Evolutionary conservation across 2,888 invertebrate genomes (phyloP).

Genomic region (Eurytoma adleriae): DNA sequence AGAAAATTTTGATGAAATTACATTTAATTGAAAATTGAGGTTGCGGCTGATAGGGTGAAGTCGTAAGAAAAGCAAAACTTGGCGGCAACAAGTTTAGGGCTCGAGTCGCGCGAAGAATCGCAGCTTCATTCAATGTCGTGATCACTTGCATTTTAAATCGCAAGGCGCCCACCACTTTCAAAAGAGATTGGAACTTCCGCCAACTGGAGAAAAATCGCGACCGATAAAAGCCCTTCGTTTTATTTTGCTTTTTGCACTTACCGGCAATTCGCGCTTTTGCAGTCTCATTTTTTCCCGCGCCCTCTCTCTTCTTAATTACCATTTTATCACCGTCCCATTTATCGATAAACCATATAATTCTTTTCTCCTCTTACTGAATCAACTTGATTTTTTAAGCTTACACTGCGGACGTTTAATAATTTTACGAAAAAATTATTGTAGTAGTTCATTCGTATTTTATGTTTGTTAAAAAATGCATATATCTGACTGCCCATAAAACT

Average conservation of each 20-base stretch:
- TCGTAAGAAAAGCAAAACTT: slow-evolving; percentile 10
- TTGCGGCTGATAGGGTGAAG: too few relatives aligned
- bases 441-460: too few relatives aligned
- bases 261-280: neutral
- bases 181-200: slow-evolving; percentile 29
- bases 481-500: too few relatives aligned
- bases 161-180: neutral
- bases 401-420: too few relatives aligned
- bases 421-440: too few relatives aligned
- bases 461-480: too few relatives aligned
- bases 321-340: too few relatives aligned
- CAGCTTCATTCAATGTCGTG: slow-evolving; percentile 26
- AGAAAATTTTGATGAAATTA: neutral
- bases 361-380: too few relatives aligned
- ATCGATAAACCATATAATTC: too few relatives aligned
- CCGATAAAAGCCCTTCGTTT: slow-evolving; percentile 28
- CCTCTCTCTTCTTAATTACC: neutral
- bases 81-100: slow-evolving; percentile 9
- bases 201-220: slow-evolving; percentile 1
- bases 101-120: slow-evolving; percentile 8
- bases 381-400: too few relatives aligned
- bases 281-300: too few relatives aligned
- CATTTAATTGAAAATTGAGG: slow-evolving; percentile 8
- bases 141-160: slow-evolving; percentile 38
- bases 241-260: slow-evolving; percentile 1